Evolutionary conservation across 2,797 vertebrate species (phyloP).

Genomic region (Clarias platycephalus): DNA sequence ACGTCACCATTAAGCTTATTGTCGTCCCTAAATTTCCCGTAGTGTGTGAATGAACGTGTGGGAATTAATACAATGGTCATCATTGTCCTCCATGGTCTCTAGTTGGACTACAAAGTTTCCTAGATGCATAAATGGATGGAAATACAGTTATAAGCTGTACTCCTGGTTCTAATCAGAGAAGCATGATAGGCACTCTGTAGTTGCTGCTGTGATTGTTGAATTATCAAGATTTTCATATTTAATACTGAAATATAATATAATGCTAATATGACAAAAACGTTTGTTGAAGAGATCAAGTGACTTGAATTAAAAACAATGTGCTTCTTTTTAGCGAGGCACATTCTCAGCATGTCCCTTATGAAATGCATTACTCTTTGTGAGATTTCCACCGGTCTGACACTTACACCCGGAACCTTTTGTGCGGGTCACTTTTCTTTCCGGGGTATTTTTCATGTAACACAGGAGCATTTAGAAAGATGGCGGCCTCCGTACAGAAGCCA

Average conservation of each 20-base stretch:
- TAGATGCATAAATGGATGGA: no score
- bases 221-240: not conserved
- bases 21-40: no score
- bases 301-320: not conserved
- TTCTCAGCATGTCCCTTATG: no score
- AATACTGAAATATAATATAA: not conserved
- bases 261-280: not conserved
- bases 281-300: not conserved
- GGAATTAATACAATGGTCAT: no score
- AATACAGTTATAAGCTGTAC: not conserved
- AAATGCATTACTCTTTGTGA: not conserved
- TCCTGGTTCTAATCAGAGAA: not conserved
- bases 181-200: not conserved
- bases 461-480: conserved; percentile 54
- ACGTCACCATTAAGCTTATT: no score
- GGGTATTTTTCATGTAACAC: conserved; percentile 48
- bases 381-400: not conserved
- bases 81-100: no score
- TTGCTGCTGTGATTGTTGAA: not conserved
- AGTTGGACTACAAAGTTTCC: no score
- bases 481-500: conserved; percentile 56
- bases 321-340: not conserved
- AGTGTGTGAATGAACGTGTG: no score
- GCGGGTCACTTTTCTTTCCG: conserved; percentile 16
- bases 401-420: conserved; percentile 44